phyloP scores from a whole-genome alignment of 1,140 invertebrate species.

The Drosophila kanapiae region DNA sequence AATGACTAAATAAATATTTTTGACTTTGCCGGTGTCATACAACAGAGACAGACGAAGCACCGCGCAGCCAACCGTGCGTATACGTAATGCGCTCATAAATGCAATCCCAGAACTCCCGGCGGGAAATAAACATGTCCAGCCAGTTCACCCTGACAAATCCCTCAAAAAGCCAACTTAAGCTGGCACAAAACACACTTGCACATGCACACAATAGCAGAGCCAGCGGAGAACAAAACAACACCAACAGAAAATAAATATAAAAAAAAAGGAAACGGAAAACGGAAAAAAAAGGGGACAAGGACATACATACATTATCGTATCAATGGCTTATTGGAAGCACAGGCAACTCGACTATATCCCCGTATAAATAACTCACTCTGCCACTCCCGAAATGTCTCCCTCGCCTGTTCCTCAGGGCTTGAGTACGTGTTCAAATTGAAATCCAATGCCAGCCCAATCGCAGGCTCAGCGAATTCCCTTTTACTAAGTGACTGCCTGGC shows the following conservation, averaged over 20 bases:
- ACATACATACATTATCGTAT: conserved; percentile 77
- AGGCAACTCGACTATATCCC: conserved; percentile 27
- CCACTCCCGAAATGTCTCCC: conserved; percentile 9
- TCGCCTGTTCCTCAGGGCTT: background rate
- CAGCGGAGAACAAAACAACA: background rate
- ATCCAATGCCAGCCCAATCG: conserved; percentile 54
- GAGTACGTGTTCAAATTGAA: conserved; percentile 65
- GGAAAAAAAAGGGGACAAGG: too few relatives aligned
- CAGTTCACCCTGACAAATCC: conserved; percentile 54
- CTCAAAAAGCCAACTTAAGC: conserved; percentile 59
- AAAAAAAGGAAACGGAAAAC: background rate
- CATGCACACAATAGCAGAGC: conserved; percentile 5
- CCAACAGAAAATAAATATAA: background rate
- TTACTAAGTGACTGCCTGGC: background rate
- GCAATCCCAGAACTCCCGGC: conserved; percentile 25
- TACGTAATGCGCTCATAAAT: conserved; percentile 53
- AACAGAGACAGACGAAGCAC: background rate
- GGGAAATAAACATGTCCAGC: conserved; percentile 41
- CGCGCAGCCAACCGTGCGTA: conserved; percentile 35
- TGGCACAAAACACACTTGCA: conserved; percentile 43
- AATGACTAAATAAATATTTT: conserved; percentile 44
- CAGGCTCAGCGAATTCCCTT: conserved; percentile 25
- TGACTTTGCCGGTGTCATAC: conserved; percentile 18
- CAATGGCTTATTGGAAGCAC: conserved; percentile 67
- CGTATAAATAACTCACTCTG: conserved; percentile 32